These are phyloP conservation scores for Lepus oiostolus DNA, from an alignment of 2,797 vertebrate genomes.

Conservation along the genomic window DNA sequence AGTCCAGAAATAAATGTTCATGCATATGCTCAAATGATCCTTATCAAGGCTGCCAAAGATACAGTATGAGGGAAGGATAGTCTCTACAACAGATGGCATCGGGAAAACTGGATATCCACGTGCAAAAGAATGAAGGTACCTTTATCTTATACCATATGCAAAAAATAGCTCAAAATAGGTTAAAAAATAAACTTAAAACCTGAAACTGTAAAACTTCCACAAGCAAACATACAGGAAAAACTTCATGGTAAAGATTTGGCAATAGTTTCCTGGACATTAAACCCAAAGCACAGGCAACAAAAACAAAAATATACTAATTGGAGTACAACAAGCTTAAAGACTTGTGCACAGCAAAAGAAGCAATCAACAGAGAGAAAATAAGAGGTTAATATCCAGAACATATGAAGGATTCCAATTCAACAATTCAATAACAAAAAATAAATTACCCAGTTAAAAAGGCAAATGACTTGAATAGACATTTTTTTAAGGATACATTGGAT, in stretches of 20 bases:
- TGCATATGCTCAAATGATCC: not conserved
- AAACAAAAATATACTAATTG: not conserved
- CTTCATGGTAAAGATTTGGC: not conserved
- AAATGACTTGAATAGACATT: not conserved
- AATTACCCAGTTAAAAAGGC: too few species aligned
- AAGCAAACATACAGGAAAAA: not conserved
- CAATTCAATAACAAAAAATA: not conserved
- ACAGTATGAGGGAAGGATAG: not conserved
- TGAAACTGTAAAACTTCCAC: not conserved
- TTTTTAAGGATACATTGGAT: not conserved
- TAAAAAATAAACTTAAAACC: not conserved
- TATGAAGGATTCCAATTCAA: not conserved
- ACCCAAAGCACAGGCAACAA: not conserved
- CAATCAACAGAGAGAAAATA: constrained; percentile 18
- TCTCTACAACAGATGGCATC: not conserved
- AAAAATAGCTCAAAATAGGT: not conserved
- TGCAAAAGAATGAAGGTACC: not conserved
- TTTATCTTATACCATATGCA: not conserved
- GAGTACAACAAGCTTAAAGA: constrained; percentile 15
- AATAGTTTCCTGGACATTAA: not conserved
- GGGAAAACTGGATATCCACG: not conserved
- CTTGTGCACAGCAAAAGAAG: not conserved
- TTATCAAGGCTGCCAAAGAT: not conserved
- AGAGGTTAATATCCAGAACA: not conserved
- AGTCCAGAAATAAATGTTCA: not conserved